Evolutionary conservation across 2,797 vertebrate species (phyloP), one percentile per base, ranked within the genome.

Genomic region (Enteromius fasciolatus): DNA sequence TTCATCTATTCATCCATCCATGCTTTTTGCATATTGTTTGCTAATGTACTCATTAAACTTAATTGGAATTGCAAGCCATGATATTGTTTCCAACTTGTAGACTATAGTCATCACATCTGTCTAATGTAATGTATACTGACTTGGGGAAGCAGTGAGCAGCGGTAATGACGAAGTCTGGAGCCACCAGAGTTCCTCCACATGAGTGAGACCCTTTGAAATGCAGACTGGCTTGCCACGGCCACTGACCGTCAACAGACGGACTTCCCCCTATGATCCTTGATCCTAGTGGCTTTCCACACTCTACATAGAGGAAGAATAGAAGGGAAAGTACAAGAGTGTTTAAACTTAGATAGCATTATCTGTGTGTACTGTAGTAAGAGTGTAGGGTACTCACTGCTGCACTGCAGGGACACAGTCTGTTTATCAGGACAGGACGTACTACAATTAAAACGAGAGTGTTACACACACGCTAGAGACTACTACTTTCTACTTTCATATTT

Each of bases 161-260:
- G 0, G 94, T 95, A 87, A 96, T 90, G 63, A 97, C 93, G 91
- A 95, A 96, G 88, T 93, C 91, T 0, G 91, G 89, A 0, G 93
- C 91, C 8, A 97, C 92, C 87, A 97, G 86, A 3, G 95, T 93
- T 59, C 95, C 96, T 0, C 96, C 96, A 0, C 96, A 97, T 61
- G 78, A 76, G 66, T 88, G 89, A 7, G 9, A 64, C 5, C 83
- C 86, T 5, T 20, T 5, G 0, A 91, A 94, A 83, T 96, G 94
- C 76, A 97, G 94, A 4, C 95, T 96, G 69, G 93, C 93, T 85
- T 97, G 96, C 96, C 96, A 96, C 0, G 96, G 96, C 95, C 95
- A 96, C n/a, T 93, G 93, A 74, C 81, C 94, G 54, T 87, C 82
- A 0, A 81, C 70, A 1, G 95, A 90, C 81, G 88, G 85, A 0